phyloP scores from a whole-genome alignment of 2,888 invertebrate genomes.

The Cremastobaeus sp. region DNA sequence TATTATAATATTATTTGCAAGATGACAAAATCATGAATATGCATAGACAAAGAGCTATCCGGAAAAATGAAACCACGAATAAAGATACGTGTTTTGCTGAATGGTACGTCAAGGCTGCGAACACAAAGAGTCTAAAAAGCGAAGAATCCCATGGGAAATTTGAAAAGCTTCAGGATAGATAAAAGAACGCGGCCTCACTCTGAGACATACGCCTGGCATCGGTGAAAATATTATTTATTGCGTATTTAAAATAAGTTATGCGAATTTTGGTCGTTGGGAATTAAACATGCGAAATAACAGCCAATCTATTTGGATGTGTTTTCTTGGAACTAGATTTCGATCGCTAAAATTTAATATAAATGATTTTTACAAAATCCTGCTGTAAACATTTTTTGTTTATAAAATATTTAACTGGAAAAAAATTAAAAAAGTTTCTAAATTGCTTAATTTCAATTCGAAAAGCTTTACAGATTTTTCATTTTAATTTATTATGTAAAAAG shows the following conservation, averaged over 20 bases:
- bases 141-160: slow-evolving; percentile 58
- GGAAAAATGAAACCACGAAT: slow-evolving; percentile 57
- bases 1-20: slow-evolving; percentile 18
- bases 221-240: slow-evolving; percentile 52
- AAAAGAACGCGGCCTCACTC: slow-evolving; percentile 42
- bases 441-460: too few species aligned
- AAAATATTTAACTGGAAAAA: too few species aligned
- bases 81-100: slow-evolving; percentile 60
- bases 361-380: too few species aligned
- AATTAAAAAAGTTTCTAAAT: too few species aligned
- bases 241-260: slow-evolving; percentile 40
- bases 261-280: slow-evolving; percentile 16
- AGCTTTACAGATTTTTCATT: too few species aligned
- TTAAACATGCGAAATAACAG: slow-evolving; percentile 6
- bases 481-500: too few species aligned
- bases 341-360: too few species aligned
- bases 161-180: slow-evolving; percentile 57
- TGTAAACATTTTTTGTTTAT: too few species aligned
- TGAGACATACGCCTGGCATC: slow-evolving; percentile 30
- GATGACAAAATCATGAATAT: slow-evolving; percentile 54
- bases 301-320: too few species aligned
- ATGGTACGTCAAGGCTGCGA: slow-evolving; percentile 56
- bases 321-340: too few species aligned
- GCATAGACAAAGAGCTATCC: slow-evolving; percentile 53
- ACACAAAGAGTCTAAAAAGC: slow-evolving; percentile 54